phyloP scores from a whole-genome alignment of 2,888 invertebrate species.

The Eumerus sabulonum region DNA sequence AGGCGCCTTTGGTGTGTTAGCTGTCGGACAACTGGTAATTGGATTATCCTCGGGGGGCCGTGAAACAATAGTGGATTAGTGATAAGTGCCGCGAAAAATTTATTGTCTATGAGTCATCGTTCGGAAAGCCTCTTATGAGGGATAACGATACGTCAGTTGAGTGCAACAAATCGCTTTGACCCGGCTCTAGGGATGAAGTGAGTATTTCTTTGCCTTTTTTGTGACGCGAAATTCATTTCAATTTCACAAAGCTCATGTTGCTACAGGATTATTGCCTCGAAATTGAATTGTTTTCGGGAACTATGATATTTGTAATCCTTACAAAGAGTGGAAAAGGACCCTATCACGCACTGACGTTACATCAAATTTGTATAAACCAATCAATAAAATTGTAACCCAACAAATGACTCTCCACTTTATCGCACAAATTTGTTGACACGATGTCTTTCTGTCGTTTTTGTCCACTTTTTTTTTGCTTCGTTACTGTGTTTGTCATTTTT shows the following conservation, averaged over 20 bases:
- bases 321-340: no score
- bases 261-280: no score
- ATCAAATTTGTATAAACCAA: conserved; percentile 29
- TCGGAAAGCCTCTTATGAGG: not conserved
- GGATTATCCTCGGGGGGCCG: conserved; percentile 58
- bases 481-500: not conserved
- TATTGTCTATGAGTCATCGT: conserved; percentile 8
- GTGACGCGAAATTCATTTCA: no score
- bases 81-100: conserved; percentile 39
- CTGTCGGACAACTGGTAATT: conserved; percentile 51
- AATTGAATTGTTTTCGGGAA: no score
- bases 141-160: conserved; percentile 4
- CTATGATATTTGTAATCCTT: no score
- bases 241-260: no score
- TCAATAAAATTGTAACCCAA: conserved; percentile 6
- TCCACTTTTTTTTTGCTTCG: conserved; percentile 18
- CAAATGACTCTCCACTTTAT: conserved; percentile 50
- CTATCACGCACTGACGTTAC: conserved; percentile 29
- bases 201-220: no score
- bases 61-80: conserved; percentile 36
- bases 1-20: conserved; percentile 27
- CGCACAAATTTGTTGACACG: conserved; percentile 35
- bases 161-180: conserved; percentile 31
- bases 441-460: conserved; percentile 22
- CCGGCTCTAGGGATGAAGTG: no score